These are phyloP conservation scores for Acromyrmex heyeri DNA, from an alignment of 1,140 invertebrate species.

Conservation along the genomic window DNA sequence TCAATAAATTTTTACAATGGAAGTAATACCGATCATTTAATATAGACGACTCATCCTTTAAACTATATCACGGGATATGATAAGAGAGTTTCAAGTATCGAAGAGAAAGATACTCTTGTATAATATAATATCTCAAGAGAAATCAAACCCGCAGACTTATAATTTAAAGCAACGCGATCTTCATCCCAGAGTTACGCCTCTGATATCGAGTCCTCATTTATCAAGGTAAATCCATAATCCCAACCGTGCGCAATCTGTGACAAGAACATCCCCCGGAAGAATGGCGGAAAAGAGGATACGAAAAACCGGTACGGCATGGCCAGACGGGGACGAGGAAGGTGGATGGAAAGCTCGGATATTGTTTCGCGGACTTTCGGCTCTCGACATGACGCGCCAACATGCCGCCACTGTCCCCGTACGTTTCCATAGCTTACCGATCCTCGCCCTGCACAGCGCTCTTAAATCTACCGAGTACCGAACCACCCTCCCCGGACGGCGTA, in stretches of 20 bases:
- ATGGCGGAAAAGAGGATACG: slow-evolving; percentile 45
- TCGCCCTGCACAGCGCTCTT: neutral
- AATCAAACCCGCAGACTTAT: slow-evolving; percentile 52
- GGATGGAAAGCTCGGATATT: slow-evolving; percentile 71
- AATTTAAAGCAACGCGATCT: slow-evolving; percentile 59
- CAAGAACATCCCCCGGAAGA: slow-evolving; percentile 50
- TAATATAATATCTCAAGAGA: neutral
- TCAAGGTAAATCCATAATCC: slow-evolving; percentile 64
- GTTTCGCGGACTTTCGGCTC: slow-evolving; percentile 75
- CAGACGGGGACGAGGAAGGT: neutral
- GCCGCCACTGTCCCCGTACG: slow-evolving; percentile 51
- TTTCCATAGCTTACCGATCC: slow-evolving; percentile 1
- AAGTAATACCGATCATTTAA: neutral
- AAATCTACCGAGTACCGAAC: slow-evolving; percentile 27
- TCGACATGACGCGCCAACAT: slow-evolving; percentile 75
- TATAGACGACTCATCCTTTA: neutral
- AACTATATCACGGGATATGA: neutral
- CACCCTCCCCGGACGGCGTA: neutral
- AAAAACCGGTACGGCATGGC: slow-evolving; percentile 26
- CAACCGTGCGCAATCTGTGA: slow-evolving; percentile 58
- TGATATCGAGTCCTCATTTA: slow-evolving; percentile 61
- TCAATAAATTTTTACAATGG: neutral
- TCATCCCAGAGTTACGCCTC: slow-evolving; percentile 31
- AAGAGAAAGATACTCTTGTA: neutral
- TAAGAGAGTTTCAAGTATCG: neutral